These are phyloP conservation scores for Corydoras sp. DNA, from an alignment of 2,113 vertebrate species.

Conservation along the genomic window DNA sequence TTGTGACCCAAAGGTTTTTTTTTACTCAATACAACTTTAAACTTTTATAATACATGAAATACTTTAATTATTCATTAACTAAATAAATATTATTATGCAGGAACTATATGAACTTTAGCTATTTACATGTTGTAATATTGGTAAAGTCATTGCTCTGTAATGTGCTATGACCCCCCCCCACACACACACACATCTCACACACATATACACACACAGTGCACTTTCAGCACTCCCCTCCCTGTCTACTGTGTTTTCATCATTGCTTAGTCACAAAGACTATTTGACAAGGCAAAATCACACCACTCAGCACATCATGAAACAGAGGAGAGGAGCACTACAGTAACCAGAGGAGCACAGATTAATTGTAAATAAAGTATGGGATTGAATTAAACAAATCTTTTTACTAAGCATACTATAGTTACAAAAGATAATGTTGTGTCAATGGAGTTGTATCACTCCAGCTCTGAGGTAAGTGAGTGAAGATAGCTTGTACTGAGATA, in stretches of 20 bases:
- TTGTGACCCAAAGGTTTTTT: too few species aligned
- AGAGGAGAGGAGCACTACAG: constrained; percentile 11
- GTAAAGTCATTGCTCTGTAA: too few species aligned
- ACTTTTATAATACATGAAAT: too few species aligned
- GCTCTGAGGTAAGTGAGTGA: background rate
- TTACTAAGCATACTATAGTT: background rate
- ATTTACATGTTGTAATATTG: too few species aligned
- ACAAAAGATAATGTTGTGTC: background rate
- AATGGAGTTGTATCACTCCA: background rate
- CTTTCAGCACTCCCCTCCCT: background rate
- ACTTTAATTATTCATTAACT: too few species aligned
- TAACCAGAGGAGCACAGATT: constrained; percentile 23
- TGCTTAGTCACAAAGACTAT: constrained; percentile 46
- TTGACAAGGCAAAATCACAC: constrained; percentile 66
- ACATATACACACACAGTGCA: too few species aligned
- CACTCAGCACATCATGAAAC: constrained; percentile 50
- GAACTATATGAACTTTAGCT: too few species aligned
- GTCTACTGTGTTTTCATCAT: constrained; percentile 27
- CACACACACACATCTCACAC: too few species aligned
- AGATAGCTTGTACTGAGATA: background rate
- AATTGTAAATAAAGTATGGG: constrained; percentile 13
- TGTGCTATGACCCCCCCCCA: too few species aligned
- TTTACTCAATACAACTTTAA: too few species aligned
- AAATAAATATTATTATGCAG: too few species aligned
- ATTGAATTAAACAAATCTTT: background rate